Conservation (phyloP, 2,113 vertebrate species). For the Hassar affinis region DNA sequence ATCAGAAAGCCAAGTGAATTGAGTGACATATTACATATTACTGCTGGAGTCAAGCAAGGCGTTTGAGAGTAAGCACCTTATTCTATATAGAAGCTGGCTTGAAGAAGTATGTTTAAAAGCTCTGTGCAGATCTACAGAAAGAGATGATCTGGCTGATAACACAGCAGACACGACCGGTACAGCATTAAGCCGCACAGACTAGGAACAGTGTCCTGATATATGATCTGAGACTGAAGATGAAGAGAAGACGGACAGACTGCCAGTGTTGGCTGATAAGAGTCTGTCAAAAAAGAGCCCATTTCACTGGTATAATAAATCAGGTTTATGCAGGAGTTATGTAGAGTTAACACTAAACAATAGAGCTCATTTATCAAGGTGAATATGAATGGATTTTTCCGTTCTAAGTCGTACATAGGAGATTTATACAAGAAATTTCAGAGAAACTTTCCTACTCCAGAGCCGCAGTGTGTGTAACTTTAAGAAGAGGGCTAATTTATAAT, state of each 20-base stretch:
- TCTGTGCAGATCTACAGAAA: background rate
- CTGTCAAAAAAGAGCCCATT: background rate
- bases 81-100: too few species aligned
- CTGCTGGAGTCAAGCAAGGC: background rate
- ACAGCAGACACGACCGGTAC: background rate
- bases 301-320: background rate
- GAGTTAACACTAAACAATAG: background rate
- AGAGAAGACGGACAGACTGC: background rate
- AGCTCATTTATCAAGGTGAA: background rate
- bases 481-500: background rate
- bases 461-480: background rate
- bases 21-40: background rate
- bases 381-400: background rate
- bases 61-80: background rate
- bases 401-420: background rate
- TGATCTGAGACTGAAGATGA: background rate
- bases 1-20: background rate
- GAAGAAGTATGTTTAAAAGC: background rate
- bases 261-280: background rate
- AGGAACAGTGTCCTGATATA: background rate
- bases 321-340: background rate
- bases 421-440: background rate
- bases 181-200: background rate
- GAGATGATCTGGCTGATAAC: background rate
- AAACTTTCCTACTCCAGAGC: background rate